Conservation (phyloP, 2,113 vertebrate species). For the Pedetes capensis region DNA sequence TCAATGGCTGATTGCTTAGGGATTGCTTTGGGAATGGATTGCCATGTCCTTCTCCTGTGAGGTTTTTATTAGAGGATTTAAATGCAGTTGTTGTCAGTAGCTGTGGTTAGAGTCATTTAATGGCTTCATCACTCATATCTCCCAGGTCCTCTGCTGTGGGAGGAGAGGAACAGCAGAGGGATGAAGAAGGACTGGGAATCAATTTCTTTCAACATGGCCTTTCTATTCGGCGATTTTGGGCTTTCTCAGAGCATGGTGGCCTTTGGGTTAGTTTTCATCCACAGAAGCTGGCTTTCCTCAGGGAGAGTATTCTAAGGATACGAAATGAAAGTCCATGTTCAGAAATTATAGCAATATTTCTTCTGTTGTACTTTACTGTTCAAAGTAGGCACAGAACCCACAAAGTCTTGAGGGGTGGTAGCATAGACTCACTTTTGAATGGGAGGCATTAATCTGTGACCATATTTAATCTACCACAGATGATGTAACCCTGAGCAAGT, state of each 20-base stretch:
- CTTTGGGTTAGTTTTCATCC: neutral
- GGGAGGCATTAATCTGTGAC: neutral
- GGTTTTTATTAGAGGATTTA: neutral
- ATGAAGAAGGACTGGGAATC: neutral
- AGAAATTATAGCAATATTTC: neutral
- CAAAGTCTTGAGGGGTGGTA: neutral
- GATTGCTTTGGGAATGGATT: no score
- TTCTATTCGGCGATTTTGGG: neutral
- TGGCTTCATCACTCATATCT: neutral
- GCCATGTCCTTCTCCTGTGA: no score
- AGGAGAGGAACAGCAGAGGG: neutral
- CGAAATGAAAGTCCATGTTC: neutral
- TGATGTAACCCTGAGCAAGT: neutral
- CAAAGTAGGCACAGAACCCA: neutral
- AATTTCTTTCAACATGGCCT: neutral
- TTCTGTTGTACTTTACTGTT: neutral
- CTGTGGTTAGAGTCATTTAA: neutral
- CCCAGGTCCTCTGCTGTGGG: neutral
- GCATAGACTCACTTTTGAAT: neutral
- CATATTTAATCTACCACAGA: neutral
- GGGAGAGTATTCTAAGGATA: neutral
- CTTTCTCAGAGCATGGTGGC: neutral
- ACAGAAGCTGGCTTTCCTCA: neutral
- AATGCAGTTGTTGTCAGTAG: neutral
- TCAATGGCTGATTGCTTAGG: no score